phyloP scores from a whole-genome alignment of 2,888 invertebrate species.

The Camptogramma bilineatum region DNA sequence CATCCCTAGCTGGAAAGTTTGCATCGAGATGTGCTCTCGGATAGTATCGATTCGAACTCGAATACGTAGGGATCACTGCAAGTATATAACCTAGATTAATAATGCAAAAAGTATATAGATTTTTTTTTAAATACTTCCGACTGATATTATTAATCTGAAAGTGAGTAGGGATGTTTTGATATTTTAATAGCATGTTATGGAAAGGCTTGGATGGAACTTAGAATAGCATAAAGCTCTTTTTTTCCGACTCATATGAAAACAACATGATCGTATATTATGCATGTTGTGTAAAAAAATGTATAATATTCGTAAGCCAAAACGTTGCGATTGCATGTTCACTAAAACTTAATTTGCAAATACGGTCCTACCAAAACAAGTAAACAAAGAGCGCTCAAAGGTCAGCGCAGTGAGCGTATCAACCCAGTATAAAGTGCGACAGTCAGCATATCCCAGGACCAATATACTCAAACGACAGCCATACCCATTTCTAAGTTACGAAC shows the following conservation, averaged over 20 bases:
- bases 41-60: slow-evolving; percentile 18
- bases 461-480: slow-evolving; percentile 22
- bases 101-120: not conserved
- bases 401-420: not conserved
- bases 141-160: no score
- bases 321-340: not conserved
- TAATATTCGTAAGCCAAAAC: not conserved
- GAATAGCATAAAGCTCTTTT: no score
- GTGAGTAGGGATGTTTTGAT: no score
- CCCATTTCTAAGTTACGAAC: slow-evolving; percentile 26
- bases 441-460: slow-evolving; percentile 8
- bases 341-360: not conserved
- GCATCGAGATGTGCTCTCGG: slow-evolving; percentile 21
- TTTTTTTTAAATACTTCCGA: not conserved
- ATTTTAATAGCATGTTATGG: no score
- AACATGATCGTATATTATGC: not conserved
- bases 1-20: slow-evolving; percentile 16
- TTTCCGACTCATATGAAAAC: no score
- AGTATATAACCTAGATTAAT: slow-evolving; percentile 16
- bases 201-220: no score
- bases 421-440: not conserved
- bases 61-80: slow-evolving; percentile 23
- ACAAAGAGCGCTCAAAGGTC: not conserved
- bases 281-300: not conserved
- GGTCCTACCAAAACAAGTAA: not conserved